phyloP scores from a whole-genome alignment of 2,888 invertebrate species.

The Rhagonycha lutea region DNA sequence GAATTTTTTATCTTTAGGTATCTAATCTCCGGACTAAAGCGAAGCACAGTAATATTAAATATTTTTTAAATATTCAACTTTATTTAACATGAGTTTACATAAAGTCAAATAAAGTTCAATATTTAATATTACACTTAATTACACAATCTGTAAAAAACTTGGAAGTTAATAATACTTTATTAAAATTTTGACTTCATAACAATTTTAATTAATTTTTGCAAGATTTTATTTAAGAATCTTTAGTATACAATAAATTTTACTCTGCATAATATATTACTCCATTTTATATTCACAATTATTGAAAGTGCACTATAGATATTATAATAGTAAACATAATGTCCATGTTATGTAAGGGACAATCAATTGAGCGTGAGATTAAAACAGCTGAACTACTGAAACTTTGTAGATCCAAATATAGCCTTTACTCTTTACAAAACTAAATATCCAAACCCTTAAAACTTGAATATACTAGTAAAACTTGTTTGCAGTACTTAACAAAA shows the following conservation, averaged over 20 bases:
- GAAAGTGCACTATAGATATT: neutral
- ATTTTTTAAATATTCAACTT: neutral
- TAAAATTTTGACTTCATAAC: neutral
- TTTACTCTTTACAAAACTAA: slow-evolving; percentile 1
- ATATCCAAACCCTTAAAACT: slow-evolving; percentile 1
- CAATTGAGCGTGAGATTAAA: slow-evolving; percentile 2
- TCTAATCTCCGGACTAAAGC: slow-evolving; percentile 3
- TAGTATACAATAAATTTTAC: neutral
- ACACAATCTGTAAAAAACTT: neutral
- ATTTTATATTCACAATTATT: neutral
- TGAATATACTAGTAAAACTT: neutral
- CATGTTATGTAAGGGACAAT: slow-evolving; percentile 1
- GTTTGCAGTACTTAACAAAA: neutral
- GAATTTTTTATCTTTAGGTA: slow-evolving; percentile 3
- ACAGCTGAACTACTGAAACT: slow-evolving; percentile 2
- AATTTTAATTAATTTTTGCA: neutral
- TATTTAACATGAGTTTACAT: neutral
- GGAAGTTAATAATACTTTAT: neutral
- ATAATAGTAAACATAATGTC: neutral
- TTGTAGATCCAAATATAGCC: neutral
- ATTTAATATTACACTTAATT: neutral
- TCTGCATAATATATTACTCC: neutral
- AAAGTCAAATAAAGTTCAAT: neutral
- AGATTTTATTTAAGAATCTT: neutral
- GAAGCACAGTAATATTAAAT: neutral